Conservation (phyloP, 2,113 vertebrate genomes). For the Sinocyclocheilus anshuiensis region DNA sequence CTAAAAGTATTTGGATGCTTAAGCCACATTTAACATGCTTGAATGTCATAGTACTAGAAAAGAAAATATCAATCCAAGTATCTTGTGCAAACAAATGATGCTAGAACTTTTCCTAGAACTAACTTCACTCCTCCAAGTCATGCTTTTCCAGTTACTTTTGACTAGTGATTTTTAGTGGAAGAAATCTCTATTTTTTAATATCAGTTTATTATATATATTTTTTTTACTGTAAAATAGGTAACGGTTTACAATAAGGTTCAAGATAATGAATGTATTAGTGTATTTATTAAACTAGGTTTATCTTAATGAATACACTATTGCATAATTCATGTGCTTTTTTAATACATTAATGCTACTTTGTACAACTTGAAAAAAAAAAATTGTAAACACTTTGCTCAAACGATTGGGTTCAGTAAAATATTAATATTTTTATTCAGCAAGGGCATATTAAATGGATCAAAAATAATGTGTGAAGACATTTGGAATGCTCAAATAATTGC, state of each 20-base stretch:
- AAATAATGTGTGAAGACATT: not conserved
- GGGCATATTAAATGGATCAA: not conserved
- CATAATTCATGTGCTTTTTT: too few species aligned
- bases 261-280: not conserved
- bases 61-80: not conserved
- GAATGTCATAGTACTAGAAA: not conserved
- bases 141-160: not conserved
- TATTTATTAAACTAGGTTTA: not conserved
- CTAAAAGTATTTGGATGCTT: not conserved
- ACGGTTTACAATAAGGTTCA: not conserved
- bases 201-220: not conserved
- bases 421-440: not conserved
- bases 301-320: not conserved
- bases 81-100: not conserved
- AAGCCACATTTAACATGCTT: not conserved
- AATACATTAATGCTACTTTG: too few species aligned
- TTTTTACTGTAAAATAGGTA: not conserved
- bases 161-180: not conserved
- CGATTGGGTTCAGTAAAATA: too few species aligned
- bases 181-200: not conserved
- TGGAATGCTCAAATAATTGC: not conserved
- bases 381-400: too few species aligned
- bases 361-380: too few species aligned
- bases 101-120: not conserved
- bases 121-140: not conserved